Evolutionary conservation across 2,113 vertebrate species (phyloP), one percentile per base, ranked within the genome.

Genomic region (Sinocyclocheilus rhinocerous): DNA sequence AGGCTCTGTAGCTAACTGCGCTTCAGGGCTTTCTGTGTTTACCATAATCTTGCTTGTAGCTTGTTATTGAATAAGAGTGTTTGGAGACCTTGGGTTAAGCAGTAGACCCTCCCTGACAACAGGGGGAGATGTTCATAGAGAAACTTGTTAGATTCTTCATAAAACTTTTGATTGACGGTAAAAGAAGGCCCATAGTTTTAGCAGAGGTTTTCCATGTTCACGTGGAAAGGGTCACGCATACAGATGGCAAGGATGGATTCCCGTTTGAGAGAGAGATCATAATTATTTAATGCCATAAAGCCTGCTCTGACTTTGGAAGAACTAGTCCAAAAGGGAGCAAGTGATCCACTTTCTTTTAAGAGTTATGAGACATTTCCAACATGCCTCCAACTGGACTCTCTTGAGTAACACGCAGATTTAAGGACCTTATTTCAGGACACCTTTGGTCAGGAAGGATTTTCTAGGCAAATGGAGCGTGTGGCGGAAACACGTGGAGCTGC

Each of bases 101-200:
- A 61, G 33, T 15, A 6, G 70, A 39, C 29, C 48, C 79, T 69
- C 45, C 18, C 13, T n/a, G 26, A 2, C 45, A 61, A 33, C n/a
- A n/a, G 3, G 57, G 6, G 8, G 3, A 50, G 1, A 70, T 69
- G 4, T 69, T 70, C 65, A 69, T 33, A 36, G 16, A 36, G 29
- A 36, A 36, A 55, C 52, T 76, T 87, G 6, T n/a, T 72, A 55
- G 55, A 76, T 36, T 65, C 24, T 39, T 45, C 13, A n/a, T n/a
- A 57, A 70, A 36, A 81, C 52, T 50, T 85, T 81, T 88, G 77
- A 76, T 42, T 88, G 59, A 85, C 42, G 33, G 70, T 70, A 24
- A 15, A 75, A 72, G 55, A 72, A 61, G 2, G 1, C 18, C 22
- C 65, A 36, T 84, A 36, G 73, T 22, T 42, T 78, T 11, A 20